phyloP scores from a whole-genome alignment of 2,797 vertebrate genomes.

The Megalops cyprinoides region DNA sequence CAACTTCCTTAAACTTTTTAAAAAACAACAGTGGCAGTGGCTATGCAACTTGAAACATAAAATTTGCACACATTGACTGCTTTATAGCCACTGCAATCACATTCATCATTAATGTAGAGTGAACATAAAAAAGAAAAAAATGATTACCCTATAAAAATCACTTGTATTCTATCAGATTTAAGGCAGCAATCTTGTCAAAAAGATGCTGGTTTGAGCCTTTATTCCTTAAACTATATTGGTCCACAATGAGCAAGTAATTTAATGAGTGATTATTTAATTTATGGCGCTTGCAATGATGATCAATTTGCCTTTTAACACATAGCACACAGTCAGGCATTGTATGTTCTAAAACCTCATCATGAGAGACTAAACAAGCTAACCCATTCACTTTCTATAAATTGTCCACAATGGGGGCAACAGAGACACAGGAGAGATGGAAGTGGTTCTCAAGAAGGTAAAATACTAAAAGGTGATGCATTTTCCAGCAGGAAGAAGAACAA shows the following conservation, averaged over 20 bases:
- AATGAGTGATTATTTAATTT: constrained; percentile 47
- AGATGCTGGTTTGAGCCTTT: constrained; percentile 48
- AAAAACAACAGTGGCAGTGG: constrained; percentile 25
- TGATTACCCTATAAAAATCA: background rate
- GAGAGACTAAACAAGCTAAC: constrained; percentile 37
- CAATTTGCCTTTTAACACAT: constrained; percentile 26
- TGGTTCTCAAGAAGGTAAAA: constrained; percentile 32
- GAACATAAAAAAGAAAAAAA: background rate
- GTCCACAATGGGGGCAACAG: constrained; percentile 36
- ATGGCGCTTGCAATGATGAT: constrained; percentile 51
- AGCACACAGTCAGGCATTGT: constrained; percentile 49
- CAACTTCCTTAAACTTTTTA: background rate
- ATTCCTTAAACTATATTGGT: constrained; percentile 59
- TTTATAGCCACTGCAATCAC: too few species aligned
- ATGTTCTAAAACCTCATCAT: constrained; percentile 41
- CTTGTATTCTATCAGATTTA: background rate
- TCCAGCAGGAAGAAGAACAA: background rate
- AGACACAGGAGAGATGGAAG: constrained; percentile 50
- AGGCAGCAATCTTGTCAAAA: constrained; percentile 16
- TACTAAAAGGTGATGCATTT: background rate
- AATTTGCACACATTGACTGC: constrained; percentile 42
- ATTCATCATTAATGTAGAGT: constrained; percentile 23
- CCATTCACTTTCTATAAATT: constrained; percentile 50
- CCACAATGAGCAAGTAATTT: constrained; percentile 55
- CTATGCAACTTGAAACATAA: constrained; percentile 38